These are phyloP conservation scores for Gambusia holbrooki DNA, from an alignment of 2,113 vertebrate species.

Conservation along the genomic window DNA sequence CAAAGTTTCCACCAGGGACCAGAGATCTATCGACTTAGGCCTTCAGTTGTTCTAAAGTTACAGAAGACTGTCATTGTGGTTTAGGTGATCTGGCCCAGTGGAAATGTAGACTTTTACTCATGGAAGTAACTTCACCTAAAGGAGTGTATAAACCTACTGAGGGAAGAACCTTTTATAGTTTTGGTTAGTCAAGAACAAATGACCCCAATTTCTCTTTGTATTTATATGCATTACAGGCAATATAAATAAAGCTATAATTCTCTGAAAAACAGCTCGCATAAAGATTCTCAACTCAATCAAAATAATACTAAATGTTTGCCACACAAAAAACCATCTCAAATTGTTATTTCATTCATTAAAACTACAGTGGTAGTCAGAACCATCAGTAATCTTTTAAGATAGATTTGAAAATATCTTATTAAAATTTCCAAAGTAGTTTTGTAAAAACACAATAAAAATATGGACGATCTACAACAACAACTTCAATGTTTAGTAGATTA, in stretches of 20 bases:
- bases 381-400: neutral
- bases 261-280: too few relatives aligned
- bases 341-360: too few relatives aligned
- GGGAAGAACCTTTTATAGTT: conserved; percentile 24
- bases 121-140: conserved; percentile 70
- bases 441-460: neutral
- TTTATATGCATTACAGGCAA: too few relatives aligned
- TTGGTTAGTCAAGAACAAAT: conserved; percentile 34
- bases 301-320: too few relatives aligned
- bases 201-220: neutral
- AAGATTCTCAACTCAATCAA: too few relatives aligned
- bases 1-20: conserved; percentile 51
- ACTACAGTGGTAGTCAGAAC: neutral
- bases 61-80: conserved; percentile 70
- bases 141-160: conserved; percentile 32
- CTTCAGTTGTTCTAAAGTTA: conserved; percentile 73
- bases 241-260: too few relatives aligned
- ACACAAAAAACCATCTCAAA: too few relatives aligned
- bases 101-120: conserved; percentile 77
- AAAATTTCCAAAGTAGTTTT: neutral
- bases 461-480: too few relatives aligned
- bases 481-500: too few relatives aligned
- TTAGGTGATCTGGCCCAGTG: conserved; percentile 69
- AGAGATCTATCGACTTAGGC: conserved; percentile 57
- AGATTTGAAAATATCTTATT: neutral